A percentile compares a stretch with the other conserved stretches of the same genome.
phyloP scores from a whole-genome alignment of 2,888 invertebrate genomes.

The Reticulitermes lucifugus region DNA sequence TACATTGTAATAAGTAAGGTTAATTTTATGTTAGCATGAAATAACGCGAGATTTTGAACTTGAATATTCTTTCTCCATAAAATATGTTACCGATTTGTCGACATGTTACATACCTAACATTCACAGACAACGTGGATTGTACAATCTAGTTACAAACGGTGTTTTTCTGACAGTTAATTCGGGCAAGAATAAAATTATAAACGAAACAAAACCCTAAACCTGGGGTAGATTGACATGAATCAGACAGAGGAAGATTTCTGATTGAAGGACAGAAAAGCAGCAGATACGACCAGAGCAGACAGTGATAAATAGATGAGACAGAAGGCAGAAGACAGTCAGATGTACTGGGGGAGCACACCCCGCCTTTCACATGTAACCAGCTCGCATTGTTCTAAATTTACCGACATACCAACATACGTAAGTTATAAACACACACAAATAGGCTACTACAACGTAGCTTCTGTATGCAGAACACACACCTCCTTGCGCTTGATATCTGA shows the following conservation, averaged over 20 bases:
- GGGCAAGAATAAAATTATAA: not conserved
- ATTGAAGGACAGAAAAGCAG: not conserved
- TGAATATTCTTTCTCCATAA: too few species aligned
- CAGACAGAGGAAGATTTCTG: not conserved
- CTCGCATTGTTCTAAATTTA: constrained; percentile 34
- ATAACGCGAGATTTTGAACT: too few species aligned
- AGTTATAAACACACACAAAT: not conserved
- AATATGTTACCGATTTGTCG: too few species aligned
- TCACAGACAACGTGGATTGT: too few species aligned
- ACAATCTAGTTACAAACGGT: too few species aligned
- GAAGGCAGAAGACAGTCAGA: constrained; percentile 11
- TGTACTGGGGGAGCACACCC: not conserved
- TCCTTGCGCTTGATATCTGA: too few species aligned
- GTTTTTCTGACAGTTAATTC: not conserved
- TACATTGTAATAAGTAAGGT: too few species aligned
- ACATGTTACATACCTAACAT: too few species aligned
- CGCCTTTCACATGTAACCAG: constrained; percentile 10
- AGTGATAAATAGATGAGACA: constrained; percentile 25
- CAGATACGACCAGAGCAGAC: not conserved
- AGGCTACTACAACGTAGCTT: not conserved
- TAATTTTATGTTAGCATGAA: too few species aligned
- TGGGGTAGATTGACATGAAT: not conserved
- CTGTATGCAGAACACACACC: too few species aligned
- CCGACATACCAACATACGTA: constrained; percentile 14
- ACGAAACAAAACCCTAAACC: not conserved